phyloP scores from a whole-genome alignment of 1,140 invertebrate species.

The Ceratosolen solmsi region DNA sequence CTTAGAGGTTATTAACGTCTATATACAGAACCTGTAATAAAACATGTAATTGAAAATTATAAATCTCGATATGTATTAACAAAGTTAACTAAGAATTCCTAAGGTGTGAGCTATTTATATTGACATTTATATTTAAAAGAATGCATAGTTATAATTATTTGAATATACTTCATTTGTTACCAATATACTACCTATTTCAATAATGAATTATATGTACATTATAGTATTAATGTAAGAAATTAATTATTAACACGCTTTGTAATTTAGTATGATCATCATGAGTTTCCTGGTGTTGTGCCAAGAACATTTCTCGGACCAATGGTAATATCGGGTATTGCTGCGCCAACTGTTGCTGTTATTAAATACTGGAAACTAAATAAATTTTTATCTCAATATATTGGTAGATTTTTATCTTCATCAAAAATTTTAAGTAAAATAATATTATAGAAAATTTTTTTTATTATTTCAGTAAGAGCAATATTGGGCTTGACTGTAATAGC shows the following conservation, averaged over 20 bases:
- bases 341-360: constrained; percentile 82
- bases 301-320: constrained; percentile 96
- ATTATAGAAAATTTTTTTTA: constrained; percentile 39
- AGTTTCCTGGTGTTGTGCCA: constrained; percentile 98
- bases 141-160: too few relatives aligned
- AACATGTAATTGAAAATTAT: neutral
- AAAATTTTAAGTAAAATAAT: constrained; percentile 16
- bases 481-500: constrained; percentile 84
- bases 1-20: too few relatives aligned
- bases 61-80: too few relatives aligned
- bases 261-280: constrained; percentile 94
- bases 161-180: too few relatives aligned
- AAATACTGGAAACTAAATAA: constrained; percentile 85
- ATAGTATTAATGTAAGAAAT: too few relatives aligned
- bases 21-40: neutral
- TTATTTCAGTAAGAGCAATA: constrained; percentile 85
- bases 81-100: too few relatives aligned
- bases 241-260: neutral
- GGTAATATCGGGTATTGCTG: constrained; percentile 85
- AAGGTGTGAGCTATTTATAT: too few relatives aligned
- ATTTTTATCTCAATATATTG: constrained; percentile 92
- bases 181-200: too few relatives aligned
- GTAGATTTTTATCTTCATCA: constrained; percentile 75
- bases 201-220: too few relatives aligned
- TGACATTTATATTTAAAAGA: too few relatives aligned